phyloP scores from a whole-genome alignment of 2,888 invertebrate genomes.

The Hirtodrosophila cameraria region DNA sequence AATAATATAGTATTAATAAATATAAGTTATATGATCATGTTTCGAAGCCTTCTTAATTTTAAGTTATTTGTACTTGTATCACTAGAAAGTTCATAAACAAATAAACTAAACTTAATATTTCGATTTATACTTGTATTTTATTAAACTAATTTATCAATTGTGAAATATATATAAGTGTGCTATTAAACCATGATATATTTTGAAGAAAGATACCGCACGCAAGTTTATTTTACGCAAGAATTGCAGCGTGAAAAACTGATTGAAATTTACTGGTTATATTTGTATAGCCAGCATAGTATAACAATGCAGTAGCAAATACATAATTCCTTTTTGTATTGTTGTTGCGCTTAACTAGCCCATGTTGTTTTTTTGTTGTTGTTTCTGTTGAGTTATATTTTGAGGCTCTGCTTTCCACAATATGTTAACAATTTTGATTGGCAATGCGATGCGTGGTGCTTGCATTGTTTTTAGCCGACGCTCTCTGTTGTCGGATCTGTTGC shows the following conservation, averaged over 20 bases:
- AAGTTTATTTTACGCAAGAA: no score
- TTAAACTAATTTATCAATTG: no score
- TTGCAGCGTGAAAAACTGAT: not conserved
- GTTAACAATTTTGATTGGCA: conserved; percentile 70
- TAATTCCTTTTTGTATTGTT: conserved; percentile 28
- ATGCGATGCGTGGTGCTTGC: conserved; percentile 63
- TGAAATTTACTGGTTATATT: conserved; percentile 11
- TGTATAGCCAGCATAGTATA: conserved; percentile 18
- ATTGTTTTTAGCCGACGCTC: conserved; percentile 58
- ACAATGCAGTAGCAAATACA: conserved; percentile 24
- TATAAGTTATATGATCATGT: no score
- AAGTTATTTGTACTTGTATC: no score
- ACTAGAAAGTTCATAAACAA: no score
- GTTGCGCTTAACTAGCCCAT: conserved; percentile 20
- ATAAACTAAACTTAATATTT: no score
- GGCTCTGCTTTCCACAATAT: conserved; percentile 58
- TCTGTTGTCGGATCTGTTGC: conserved; percentile 59
- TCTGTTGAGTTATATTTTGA: conserved; percentile 45
- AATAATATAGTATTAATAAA: no score
- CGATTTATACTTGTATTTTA: no score
- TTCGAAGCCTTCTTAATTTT: no score
- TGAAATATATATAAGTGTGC: not conserved
- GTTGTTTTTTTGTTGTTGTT: conserved; percentile 8
- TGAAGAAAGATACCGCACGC: no score
- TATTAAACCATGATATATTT: no score